Evolutionary conservation across 2,113 vertebrate genomes (phyloP), one percentile per base, ranked within the genome.

Genomic region (Gobiocypris rarus): DNA sequence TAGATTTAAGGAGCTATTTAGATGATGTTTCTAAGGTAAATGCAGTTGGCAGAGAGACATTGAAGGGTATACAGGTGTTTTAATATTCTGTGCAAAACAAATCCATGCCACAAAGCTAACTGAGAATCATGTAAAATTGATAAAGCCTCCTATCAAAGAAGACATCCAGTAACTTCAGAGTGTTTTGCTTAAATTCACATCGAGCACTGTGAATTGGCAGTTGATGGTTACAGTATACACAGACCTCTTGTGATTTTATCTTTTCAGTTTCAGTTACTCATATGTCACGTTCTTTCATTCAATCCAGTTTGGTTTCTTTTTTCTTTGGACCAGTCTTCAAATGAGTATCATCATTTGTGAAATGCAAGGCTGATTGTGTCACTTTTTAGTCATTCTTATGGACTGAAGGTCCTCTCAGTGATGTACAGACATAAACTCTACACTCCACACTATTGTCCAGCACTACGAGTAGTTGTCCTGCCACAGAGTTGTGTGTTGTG

Each of bases 111-210:
- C 74, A 50, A 71, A 28, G 50, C 82, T 38, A 75, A 74, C 54
- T 15, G 28, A 70, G 31, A 38, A 45, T 41, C 80, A 78, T 83
- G 83, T 59, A 79, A 79, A 83, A 79, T 59, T 15, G 67, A 74
- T 82, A 52, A 80, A 82, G 41, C 73, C 63, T 73, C 43, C 14
- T 78, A 85, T 85, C 81, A 87, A 83, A 85, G 69, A 75, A 82
- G 69, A 83, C 69, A 75, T 85, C 82, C 84, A 75, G 67, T 69
- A 74, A 82, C 65, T 52, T 78, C 24, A 38, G 65, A 78, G 67
- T 74, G 31, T 75, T 83, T 84, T 85, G 80, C 80, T 87, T 69
- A 69, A 67, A 69, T 85, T 58, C 75, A 84, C 83, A 78, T 48
- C 1, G n/a, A 79, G 34, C 52, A 17, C 5, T 14, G 7, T 50